Evolutionary conservation across 2,113 vertebrate species (phyloP).

Genomic region (Sapayoa aenigma): DNA sequence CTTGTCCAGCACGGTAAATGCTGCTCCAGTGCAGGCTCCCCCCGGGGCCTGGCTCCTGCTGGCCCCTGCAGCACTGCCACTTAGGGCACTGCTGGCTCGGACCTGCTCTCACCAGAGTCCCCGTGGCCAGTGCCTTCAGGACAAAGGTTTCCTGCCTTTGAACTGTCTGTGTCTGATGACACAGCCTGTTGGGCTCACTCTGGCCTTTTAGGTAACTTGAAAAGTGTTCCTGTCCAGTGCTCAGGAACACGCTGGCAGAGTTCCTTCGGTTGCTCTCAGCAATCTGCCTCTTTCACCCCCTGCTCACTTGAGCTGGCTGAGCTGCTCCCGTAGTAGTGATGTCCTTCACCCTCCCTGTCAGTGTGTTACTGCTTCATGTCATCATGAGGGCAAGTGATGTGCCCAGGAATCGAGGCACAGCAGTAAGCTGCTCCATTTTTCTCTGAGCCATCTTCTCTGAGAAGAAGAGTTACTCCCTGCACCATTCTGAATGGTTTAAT

Average conservation of each 20-base stretch:
- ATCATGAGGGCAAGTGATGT: accelerated
- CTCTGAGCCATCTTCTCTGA: not conserved
- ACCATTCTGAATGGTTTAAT: not conserved
- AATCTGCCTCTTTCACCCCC: not conserved
- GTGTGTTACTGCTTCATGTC: not conserved
- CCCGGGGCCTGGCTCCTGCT: not conserved
- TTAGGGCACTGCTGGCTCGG: not conserved
- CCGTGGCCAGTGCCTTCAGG: not conserved
- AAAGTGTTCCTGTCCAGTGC: not conserved
- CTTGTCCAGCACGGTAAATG: not conserved
- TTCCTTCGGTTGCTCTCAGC: not conserved
- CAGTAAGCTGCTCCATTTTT: not conserved
- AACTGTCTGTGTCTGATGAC: not conserved
- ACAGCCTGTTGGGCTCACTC: not conserved
- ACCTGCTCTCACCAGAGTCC: not conserved
- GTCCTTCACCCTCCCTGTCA: not conserved
- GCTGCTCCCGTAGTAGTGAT: not conserved
- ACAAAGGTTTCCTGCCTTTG: not conserved
- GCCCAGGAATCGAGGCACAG: not conserved
- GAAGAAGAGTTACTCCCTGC: not conserved
- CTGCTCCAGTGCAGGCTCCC: not conserved
- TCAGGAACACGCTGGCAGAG: not conserved
- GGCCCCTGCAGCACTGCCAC: accelerated
- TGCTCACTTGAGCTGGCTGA: not conserved
- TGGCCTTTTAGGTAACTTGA: not conserved